Conservation (phyloP, 2,797 vertebrate species). For the Etheostoma perlongum region DNA sequence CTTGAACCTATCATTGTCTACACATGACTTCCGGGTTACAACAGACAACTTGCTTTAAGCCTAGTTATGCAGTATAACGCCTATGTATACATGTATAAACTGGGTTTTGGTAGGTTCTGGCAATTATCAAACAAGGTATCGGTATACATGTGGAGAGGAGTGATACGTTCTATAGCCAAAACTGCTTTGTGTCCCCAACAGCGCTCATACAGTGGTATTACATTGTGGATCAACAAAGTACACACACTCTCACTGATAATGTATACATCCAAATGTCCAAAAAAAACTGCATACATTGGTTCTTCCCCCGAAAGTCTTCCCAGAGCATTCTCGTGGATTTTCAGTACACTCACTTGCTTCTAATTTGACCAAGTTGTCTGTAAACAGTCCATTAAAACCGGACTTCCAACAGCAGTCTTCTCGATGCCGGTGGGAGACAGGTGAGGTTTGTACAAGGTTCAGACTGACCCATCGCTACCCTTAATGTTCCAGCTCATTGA, state of each 20-base stretch:
- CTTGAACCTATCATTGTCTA: conserved; percentile 65
- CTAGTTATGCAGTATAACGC: conserved; percentile 46
- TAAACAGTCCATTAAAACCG: conserved; percentile 68
- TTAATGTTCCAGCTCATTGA: conserved; percentile 44
- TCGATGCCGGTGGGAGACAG: conserved; percentile 41
- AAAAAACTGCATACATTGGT: conserved; percentile 73
- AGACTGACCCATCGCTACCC: conserved; percentile 47
- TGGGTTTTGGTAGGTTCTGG: conserved; percentile 55
- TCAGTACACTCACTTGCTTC: conserved; percentile 42
- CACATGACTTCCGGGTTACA: conserved; percentile 54
- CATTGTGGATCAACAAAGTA: conserved; percentile 66
- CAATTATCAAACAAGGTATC: conserved; percentile 57
- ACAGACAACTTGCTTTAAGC: conserved; percentile 55
- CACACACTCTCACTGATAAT: conserved; percentile 66
- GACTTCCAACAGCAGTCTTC: conserved; percentile 45
- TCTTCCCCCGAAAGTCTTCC: conserved; percentile 45
- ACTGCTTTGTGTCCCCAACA: conserved; percentile 66
- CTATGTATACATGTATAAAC: conserved; percentile 52
- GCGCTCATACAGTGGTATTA: conserved; percentile 62
- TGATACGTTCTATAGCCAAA: conserved; percentile 61
- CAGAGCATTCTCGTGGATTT: conserved; percentile 43
- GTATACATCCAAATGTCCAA: conserved; percentile 78
- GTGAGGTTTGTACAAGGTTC: conserved; percentile 71
- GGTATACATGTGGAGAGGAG: conserved; percentile 60
- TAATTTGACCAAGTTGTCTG: conserved; percentile 69